Conservation (phyloP, 2,113 vertebrate species). For the Scomber japonicus region DNA sequence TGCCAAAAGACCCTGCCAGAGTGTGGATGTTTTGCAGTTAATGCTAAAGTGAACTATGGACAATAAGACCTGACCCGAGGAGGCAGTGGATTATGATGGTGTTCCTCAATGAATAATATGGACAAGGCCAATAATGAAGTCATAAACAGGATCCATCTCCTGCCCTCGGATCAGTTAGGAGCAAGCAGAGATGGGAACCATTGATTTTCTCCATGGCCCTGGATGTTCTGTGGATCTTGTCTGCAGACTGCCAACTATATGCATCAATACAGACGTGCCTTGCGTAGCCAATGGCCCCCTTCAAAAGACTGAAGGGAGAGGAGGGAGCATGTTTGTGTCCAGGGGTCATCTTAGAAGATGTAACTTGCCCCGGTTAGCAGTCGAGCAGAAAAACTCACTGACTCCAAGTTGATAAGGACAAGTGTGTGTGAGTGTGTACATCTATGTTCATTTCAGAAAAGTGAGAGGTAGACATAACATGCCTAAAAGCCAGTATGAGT, state of each 20-base stretch:
- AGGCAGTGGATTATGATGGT: constrained; percentile 68
- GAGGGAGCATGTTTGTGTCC: constrained; percentile 57
- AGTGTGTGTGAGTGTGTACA: neutral
- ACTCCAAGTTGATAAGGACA: constrained; percentile 36
- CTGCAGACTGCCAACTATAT: constrained; percentile 78
- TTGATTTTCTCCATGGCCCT: constrained; percentile 79
- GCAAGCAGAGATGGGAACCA: constrained; percentile 70
- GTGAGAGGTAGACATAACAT: constrained; percentile 13
- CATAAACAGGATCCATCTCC: constrained; percentile 66
- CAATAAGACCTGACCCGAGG: constrained; percentile 40
- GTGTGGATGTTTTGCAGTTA: constrained; percentile 16
- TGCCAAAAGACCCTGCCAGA: constrained; percentile 11
- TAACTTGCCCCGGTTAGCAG: constrained; percentile 35
- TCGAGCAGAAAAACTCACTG: constrained; percentile 51
- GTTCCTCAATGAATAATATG: constrained; percentile 66
- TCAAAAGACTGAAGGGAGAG: constrained; percentile 58
- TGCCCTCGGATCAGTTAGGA: constrained; percentile 58
- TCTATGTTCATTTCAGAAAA: constrained; percentile 16
- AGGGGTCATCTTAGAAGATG: constrained; percentile 64
- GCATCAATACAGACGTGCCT: constrained; percentile 79
- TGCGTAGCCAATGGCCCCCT: constrained; percentile 73
- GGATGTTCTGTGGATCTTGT: constrained; percentile 71
- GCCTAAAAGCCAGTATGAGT: neutral
- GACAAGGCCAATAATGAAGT: constrained; percentile 74
- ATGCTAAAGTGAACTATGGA: constrained; percentile 32